Evolutionary conservation across 2,888 invertebrate species (phyloP).

Genomic region (Drosophila mimica): DNA sequence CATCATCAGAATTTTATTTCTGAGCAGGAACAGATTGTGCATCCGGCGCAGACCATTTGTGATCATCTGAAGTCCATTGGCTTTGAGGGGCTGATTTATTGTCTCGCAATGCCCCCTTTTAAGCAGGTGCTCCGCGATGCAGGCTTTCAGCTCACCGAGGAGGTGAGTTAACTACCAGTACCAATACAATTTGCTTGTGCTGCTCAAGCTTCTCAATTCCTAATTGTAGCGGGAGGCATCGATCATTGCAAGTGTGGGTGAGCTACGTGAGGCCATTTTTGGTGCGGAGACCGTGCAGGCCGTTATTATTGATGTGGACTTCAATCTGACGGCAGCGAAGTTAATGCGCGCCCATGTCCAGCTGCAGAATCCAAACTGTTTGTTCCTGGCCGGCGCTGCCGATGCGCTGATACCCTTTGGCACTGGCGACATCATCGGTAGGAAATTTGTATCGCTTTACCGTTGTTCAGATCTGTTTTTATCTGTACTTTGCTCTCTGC

Average conservation of each 20-base stretch:
- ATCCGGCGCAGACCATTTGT: slow-evolving; percentile 85
- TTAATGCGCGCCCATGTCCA: slow-evolving; percentile 85
- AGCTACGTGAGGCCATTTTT: slow-evolving; percentile 77
- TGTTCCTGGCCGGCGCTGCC: slow-evolving; percentile 85
- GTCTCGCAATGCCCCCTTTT: slow-evolving; percentile 83
- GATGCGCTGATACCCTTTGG: slow-evolving; percentile 83
- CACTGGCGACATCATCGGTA: slow-evolving; percentile 75
- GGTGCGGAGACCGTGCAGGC: slow-evolving; percentile 84
- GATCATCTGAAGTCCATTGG: slow-evolving; percentile 85
- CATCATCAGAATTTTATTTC: neutral
- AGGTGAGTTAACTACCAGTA: slow-evolving; percentile 66
- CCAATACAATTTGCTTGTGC: neutral
- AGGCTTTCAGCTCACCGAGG: slow-evolving; percentile 84
- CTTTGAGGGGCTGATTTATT: slow-evolving; percentile 85
- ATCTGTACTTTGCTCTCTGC: neutral
- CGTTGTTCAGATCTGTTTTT: neutral
- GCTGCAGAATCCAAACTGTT: slow-evolving; percentile 85
- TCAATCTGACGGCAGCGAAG: slow-evolving; percentile 85
- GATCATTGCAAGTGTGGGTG: slow-evolving; percentile 57
- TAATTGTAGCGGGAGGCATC: slow-evolving; percentile 42
- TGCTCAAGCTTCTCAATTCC: neutral
- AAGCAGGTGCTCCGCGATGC: slow-evolving; percentile 82
- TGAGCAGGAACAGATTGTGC: slow-evolving; percentile 76
- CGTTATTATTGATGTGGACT: slow-evolving; percentile 86
- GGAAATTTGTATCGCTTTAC: neutral